Evolutionary conservation across 2,797 vertebrate genomes (phyloP).

Genomic region (Onychomys torridus): DNA sequence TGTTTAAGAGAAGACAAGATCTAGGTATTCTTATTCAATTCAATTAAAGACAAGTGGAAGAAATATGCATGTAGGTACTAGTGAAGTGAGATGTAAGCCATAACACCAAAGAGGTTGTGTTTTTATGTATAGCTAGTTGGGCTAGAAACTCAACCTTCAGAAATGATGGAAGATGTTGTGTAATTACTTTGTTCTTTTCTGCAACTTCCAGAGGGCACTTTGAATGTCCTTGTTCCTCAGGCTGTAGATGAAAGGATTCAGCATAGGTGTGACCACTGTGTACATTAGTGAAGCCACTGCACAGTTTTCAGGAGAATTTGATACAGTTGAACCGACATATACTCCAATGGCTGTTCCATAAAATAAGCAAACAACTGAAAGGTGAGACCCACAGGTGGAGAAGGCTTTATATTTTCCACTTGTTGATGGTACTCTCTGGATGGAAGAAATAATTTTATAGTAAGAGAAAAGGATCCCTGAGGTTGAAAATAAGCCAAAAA

Average conservation of each 20-base stretch:
- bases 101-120: neutral
- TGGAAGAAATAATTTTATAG: neutral
- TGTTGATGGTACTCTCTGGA: neutral
- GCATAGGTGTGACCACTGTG: constrained; percentile 67
- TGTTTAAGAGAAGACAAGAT: neutral
- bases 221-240: neutral
- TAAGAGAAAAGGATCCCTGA: neutral
- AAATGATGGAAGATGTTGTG: neutral
- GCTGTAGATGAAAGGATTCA: constrained; percentile 75
- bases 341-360: constrained; percentile 65
- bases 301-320: constrained; percentile 13
- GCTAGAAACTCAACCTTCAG: neutral
- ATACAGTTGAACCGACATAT: constrained; percentile 57
- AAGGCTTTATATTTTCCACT: constrained; percentile 31
- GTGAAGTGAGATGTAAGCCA: too few species aligned
- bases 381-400: constrained; percentile 70
- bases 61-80: neutral
- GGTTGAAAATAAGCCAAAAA: neutral
- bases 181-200: neutral
- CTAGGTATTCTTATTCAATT: neutral
- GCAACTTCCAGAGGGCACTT: neutral
- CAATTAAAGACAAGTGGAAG: neutral
- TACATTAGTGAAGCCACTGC: constrained; percentile 65
- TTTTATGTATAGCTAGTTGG: neutral
- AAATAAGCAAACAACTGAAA: constrained; percentile 67